phyloP scores from a whole-genome alignment of 2,888 invertebrate genomes.

The Himalopsyche anomala region DNA sequence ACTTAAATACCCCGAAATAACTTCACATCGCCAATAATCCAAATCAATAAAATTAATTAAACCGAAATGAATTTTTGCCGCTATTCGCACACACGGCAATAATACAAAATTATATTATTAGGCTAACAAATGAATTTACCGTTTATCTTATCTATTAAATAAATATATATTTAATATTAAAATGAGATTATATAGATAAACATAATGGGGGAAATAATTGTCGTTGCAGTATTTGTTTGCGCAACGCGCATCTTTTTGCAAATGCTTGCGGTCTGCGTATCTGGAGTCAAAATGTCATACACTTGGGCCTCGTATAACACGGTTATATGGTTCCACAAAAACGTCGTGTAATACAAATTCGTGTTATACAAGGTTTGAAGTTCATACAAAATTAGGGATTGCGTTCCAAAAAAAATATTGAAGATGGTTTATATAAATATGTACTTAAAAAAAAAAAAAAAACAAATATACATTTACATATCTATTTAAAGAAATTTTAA shows the following conservation, averaged over 20 bases:
- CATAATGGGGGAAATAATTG: not conserved
- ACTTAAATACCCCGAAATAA: not conserved
- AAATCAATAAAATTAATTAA: not conserved
- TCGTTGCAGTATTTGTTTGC: not conserved
- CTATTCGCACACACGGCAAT: not conserved
- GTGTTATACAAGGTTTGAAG: too few species aligned
- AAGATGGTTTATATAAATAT: too few species aligned
- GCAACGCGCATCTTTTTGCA: not conserved
- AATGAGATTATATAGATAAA: not conserved
- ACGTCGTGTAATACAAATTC: too few species aligned
- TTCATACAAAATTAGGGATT: too few species aligned
- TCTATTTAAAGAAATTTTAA: too few species aligned
- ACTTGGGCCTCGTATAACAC: too few species aligned
- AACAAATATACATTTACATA: too few species aligned
- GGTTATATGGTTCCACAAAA: too few species aligned
- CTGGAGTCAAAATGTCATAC: too few species aligned
- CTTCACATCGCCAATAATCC: not conserved
- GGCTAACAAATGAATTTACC: not conserved
- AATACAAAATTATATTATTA: conserved; percentile 7
- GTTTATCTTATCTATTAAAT: not conserved
- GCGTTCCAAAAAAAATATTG: too few species aligned
- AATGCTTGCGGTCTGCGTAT: too few species aligned
- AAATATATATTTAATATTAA: not conserved
- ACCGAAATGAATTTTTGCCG: not conserved
- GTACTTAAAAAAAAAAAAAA: too few species aligned